Conservation (phyloP, 2,888 invertebrate genomes). For the Tachina grossa region DNA sequence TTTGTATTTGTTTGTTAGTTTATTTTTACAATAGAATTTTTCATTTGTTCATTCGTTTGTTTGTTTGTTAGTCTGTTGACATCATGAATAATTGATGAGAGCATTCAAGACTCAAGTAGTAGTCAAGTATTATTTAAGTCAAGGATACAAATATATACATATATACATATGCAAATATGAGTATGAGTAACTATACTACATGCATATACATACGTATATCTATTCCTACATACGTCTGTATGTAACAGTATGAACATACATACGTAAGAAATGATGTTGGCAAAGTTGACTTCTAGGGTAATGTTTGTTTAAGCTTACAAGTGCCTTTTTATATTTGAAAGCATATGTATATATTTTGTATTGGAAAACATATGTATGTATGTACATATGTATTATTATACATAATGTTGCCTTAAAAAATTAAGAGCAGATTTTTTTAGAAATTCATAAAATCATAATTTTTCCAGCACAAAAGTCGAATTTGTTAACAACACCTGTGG, state of each 20-base stretch:
- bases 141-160: conserved; percentile 61
- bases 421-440: too few relatives aligned
- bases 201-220: neutral
- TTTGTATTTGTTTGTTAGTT: conserved; percentile 36
- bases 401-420: neutral
- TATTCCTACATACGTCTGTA: neutral
- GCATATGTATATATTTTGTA: neutral
- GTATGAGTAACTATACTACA: neutral
- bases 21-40: conserved; percentile 54
- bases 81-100: conserved; percentile 71
- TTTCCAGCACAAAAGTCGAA: too few relatives aligned
- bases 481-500: too few relatives aligned
- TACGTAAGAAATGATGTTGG: conserved; percentile 30
- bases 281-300: conserved; percentile 41
- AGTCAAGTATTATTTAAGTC: conserved; percentile 65
- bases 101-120: conserved; percentile 52
- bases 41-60: conserved; percentile 12
- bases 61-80: conserved; percentile 53
- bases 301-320: conserved; percentile 38
- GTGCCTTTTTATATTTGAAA: neutral
- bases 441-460: too few relatives aligned
- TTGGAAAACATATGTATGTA: neutral
- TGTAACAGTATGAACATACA: neutral
- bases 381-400: neutral
- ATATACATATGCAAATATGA: neutral